Base-by-base conservation (phyloP, 1,140 invertebrate genomes). In the Dreissena polymorpha region DNA sequence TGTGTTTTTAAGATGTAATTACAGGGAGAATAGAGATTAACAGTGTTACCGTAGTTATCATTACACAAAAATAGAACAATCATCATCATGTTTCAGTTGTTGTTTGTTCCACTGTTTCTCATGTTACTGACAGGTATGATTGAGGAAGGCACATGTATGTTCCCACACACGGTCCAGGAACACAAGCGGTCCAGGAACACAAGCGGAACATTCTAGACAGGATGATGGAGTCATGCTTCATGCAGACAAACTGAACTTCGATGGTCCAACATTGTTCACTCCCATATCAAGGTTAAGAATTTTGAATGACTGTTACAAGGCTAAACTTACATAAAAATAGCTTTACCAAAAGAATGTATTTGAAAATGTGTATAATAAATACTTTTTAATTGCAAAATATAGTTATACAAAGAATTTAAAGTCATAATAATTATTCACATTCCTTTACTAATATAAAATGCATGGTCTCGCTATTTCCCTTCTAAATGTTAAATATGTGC, bases 61-160 rank as follows among this genome's bases (percentile, higher is more conserved):
- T n/a, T n/a, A n/a, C n/a, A n/a, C n/a, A n/a, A n/a, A n/a, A n/a
- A 39, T 5, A 39, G 39, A 39, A 39, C 39, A 39, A 39, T 39
- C 8, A 39, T 39, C 3, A 39, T 39, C 8, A 39, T 39, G 39
- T 39, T 8, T 39, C 2, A 2, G 2, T 8, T 39, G 39, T 39
- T 39, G 39, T 39, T 39, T 39, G 39, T 39, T 39, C 39, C 39
- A 39, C 39, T 39, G 39, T 60, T 60, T 60, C 57, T 10, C 57
- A 60, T 23, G 57, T 60, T 60, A 5, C 39, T 39, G 39, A 1
- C 67, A 92, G 90, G 87, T 86, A 84, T 90, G 80, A 86, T 92
- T 21, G 90, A 91, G 70, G 84, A 81, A 49, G 91, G 91, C 51
- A 83, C 75, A n/a, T 91, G 87, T 75, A 73, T 88, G 71, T 92